Evolutionary conservation across 2,797 vertebrate species (phyloP).

Genomic region (Vireo griseus): DNA sequence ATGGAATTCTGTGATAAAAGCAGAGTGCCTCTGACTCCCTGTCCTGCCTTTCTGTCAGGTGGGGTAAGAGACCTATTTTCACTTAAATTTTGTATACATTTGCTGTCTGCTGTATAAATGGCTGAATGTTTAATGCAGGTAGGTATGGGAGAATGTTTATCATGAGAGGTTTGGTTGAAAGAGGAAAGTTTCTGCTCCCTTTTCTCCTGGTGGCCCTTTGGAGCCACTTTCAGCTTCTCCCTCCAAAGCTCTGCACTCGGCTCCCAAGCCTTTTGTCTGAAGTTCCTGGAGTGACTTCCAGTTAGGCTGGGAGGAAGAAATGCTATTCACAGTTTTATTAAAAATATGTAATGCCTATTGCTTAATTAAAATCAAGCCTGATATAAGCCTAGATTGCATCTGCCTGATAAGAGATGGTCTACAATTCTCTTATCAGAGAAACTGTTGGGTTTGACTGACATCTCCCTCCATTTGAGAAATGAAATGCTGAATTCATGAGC

Average conservation of each 20-base stretch:
- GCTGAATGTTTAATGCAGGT: too few species aligned
- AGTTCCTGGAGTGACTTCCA: not conserved
- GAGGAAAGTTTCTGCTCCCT: too few species aligned
- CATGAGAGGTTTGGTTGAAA: too few species aligned
- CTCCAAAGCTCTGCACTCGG: not conserved
- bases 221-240: not conserved
- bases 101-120: too few species aligned
- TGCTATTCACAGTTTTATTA: not conserved
- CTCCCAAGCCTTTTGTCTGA: not conserved
- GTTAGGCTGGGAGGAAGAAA: not conserved
- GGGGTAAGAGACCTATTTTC: too few species aligned
- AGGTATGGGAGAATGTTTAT: too few species aligned
- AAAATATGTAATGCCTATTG: not conserved
- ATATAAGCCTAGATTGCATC: not conserved
- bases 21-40: too few species aligned
- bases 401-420: not conserved
- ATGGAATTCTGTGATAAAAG: too few species aligned
- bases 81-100: too few species aligned
- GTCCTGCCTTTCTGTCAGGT: too few species aligned
- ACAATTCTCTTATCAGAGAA: not conserved
- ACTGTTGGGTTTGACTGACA: not conserved
- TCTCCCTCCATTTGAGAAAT: not conserved
- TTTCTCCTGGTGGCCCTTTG: not conserved
- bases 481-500: not conserved
- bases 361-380: not conserved